Evolutionary conservation across 1,140 invertebrate genomes (phyloP).

Genomic region (Centruroides sculpturatus): DNA sequence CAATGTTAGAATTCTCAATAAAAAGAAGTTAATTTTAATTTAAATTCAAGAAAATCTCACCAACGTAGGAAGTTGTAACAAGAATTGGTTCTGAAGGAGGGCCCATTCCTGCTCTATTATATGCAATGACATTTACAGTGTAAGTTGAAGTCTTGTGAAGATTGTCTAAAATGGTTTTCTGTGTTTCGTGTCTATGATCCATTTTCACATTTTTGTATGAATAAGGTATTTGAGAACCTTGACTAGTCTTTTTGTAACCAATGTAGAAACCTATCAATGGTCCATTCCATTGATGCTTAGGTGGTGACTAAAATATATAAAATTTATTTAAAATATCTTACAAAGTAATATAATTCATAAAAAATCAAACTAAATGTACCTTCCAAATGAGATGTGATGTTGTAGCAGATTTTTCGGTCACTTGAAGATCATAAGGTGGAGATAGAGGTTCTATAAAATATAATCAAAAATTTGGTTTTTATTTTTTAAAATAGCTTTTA

Average conservation of each 20-base stretch:
- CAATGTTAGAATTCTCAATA: neutral
- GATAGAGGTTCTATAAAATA: slow-evolving; percentile 23
- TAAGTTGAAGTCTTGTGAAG: slow-evolving; percentile 80
- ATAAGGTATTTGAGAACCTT: slow-evolving; percentile 32
- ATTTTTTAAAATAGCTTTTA: too few species aligned
- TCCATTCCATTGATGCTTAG: slow-evolving; percentile 77
- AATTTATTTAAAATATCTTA: neutral
- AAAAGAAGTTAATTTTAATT: neutral
- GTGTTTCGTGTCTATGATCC: neutral
- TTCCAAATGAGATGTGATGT: slow-evolving; percentile 85
- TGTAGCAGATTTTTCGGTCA: slow-evolving; percentile 76
- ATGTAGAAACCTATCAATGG: slow-evolving; percentile 68
- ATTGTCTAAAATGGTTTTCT: neutral
- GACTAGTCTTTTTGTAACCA: slow-evolving; percentile 61
- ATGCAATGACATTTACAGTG: slow-evolving; percentile 82
- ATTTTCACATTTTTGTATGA: too few species aligned
- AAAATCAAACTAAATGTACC: slow-evolving; percentile 16
- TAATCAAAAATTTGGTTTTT: too few species aligned
- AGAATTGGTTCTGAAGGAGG: slow-evolving; percentile 72
- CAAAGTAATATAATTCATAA: too few species aligned
- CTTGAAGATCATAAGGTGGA: slow-evolving; percentile 47
- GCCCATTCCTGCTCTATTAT: slow-evolving; percentile 82
- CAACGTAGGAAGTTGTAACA: slow-evolving; percentile 76
- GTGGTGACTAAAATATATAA: slow-evolving; percentile 40
- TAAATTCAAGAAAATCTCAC: slow-evolving; percentile 1